A percentile compares a stretch with the other conserved stretches of the same genome.
Evolutionary conservation across 1,140 invertebrate species (phyloP).

Genomic region (Zelostemma sp.): DNA sequence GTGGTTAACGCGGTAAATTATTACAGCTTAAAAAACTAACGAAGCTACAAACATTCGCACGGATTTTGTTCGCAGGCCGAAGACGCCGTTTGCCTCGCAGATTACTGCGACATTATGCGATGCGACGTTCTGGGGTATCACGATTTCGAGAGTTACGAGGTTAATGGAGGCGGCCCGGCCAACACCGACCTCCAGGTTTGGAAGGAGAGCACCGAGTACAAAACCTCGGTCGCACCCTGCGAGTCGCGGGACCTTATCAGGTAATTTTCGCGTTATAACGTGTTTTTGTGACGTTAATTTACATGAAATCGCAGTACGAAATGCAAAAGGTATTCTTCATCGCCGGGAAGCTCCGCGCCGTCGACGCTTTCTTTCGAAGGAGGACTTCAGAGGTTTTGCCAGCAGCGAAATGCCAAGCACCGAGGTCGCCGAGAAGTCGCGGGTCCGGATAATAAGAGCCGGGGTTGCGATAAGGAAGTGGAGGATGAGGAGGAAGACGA

Average conservation of each 20-base stretch:
- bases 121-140: constrained; percentile 88
- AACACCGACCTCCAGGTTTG: constrained; percentile 48
- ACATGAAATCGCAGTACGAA: no score
- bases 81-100: constrained; percentile 90
- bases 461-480: constrained; percentile 55
- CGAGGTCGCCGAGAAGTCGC: constrained; percentile 52
- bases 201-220: constrained; percentile 63
- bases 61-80: constrained; percentile 87
- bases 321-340: constrained; percentile 37
- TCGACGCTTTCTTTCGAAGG: constrained; percentile 18
- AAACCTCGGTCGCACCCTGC: constrained; percentile 72
- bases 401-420: constrained; percentile 1
- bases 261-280: no score
- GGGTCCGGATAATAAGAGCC: constrained; percentile 62
- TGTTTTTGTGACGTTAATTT: no score
- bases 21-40: no score
- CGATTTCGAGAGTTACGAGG: constrained; percentile 74
- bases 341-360: constrained; percentile 2
- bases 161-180: constrained; percentile 57
- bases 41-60: no score
- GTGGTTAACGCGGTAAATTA: constrained; percentile 83
- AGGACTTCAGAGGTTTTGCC: constrained; percentile 35
- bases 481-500: constrained; percentile 45
- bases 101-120: constrained; percentile 95
- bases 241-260: constrained; percentile 64